phyloP scores from a whole-genome alignment of 2,113 vertebrate genomes.

The Phalacrocorax aristotelis region DNA sequence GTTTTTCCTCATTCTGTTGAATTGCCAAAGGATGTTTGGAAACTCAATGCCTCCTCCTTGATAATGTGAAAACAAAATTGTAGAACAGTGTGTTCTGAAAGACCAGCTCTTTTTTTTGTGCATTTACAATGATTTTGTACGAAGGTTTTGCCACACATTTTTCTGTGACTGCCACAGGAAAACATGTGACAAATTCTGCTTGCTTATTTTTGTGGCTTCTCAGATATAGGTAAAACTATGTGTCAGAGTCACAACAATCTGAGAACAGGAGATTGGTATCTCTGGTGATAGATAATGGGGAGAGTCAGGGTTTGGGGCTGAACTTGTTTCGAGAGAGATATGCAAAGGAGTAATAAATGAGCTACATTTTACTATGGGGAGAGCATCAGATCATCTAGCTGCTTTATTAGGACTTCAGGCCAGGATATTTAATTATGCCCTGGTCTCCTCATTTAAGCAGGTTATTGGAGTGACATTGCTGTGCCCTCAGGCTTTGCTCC shows the following conservation, averaged over 20 bases:
- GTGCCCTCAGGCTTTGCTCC: not conserved
- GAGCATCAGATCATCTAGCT: slow-evolving; percentile 17
- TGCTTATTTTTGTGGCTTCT: not conserved
- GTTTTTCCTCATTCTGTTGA: not conserved
- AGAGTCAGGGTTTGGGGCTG: not conserved
- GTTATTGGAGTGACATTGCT: slow-evolving; percentile 40
- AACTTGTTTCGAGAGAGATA: not conserved
- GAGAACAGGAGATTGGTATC: not conserved
- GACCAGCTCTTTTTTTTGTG: too few species aligned
- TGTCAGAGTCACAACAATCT: not conserved
- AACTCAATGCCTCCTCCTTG: not conserved
- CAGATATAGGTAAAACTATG: not conserved
- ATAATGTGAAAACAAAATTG: not conserved
- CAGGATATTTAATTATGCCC: slow-evolving; percentile 44
- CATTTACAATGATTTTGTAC: not conserved
- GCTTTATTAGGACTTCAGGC: slow-evolving; percentile 15
- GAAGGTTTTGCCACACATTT: not conserved
- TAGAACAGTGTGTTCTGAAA: not conserved
- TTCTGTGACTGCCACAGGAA: not conserved
- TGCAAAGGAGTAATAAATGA: slow-evolving; percentile 36
- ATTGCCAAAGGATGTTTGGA: not conserved
- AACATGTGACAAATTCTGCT: not conserved
- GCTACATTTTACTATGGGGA: not conserved
- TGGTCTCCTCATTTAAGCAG: slow-evolving; percentile 25
- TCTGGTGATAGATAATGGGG: not conserved